Percentiles rank a stretch among this genome's conserved stretches.
Evolutionary conservation across 2,113 vertebrate genomes (phyloP).

Genomic region (Tenebrosternarchus preto): DNA sequence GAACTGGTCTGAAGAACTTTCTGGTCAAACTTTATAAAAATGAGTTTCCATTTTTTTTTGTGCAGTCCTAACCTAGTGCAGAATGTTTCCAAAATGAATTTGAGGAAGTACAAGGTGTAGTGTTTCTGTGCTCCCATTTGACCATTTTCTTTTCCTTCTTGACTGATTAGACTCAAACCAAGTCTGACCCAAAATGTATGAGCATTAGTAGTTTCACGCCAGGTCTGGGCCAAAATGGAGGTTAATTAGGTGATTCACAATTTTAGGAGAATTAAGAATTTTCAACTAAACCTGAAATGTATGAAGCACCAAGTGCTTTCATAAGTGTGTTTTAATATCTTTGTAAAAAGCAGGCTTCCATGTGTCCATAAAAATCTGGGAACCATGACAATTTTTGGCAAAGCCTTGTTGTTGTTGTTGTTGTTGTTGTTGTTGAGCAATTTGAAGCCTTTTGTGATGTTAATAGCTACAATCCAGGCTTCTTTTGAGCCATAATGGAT

Average conservation of each 20-base stretch:
- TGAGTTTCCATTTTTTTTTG: constrained; percentile 18
- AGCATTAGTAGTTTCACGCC: constrained; percentile 54
- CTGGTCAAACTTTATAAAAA: background rate
- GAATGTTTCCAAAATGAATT: constrained; percentile 61
- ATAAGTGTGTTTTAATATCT: background rate
- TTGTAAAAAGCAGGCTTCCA: constrained; percentile 1
- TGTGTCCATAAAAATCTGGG: constrained; percentile 21
- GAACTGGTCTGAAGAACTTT: background rate
- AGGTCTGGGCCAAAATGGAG: constrained; percentile 34
- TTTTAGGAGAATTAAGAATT: constrained; percentile 49
- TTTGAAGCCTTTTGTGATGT: background rate
- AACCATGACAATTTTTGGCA: too few species aligned
- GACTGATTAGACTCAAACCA: constrained; percentile 29
- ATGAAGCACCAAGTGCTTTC: constrained; percentile 12
- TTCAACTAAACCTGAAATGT: constrained; percentile 17
- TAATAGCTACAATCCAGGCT: background rate
- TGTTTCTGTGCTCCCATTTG: constrained; percentile 43
- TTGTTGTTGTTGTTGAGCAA: background rate
- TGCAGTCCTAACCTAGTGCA: constrained; percentile 60
- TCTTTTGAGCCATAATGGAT: background rate
- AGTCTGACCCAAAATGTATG: constrained; percentile 38
- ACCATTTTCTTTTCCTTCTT: constrained; percentile 53
- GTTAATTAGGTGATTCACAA: constrained; percentile 55
- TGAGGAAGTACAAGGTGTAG: constrained; percentile 55
- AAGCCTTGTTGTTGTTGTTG: too few species aligned